Base-by-base conservation (phyloP, 2,888 invertebrate species). In the Xanthia icteritia region DNA sequence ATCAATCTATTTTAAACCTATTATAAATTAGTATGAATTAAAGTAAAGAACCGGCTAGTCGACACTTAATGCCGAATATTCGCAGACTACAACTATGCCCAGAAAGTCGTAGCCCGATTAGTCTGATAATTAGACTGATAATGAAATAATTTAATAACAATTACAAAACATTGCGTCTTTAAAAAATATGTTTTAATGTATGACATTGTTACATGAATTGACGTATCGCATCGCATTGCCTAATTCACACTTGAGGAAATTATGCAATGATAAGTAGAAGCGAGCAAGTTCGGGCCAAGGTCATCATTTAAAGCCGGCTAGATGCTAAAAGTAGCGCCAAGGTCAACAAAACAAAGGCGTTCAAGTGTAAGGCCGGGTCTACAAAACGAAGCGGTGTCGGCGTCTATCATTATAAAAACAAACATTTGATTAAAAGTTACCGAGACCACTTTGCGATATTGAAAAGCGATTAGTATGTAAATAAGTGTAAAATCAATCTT, bases 351-450 rank as follows among this genome's bases (percentile, higher is more conserved):
- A 9, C 31, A 17, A 5, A 70, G 17, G 5, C 60, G 48, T 51
- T 61, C 74, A 73, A 74, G 73, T 74, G 17, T 74, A 72, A 39
- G 48, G 74, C 27, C 48, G 6, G 13, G 20, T 48, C 51, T 48
- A 68, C n/a, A 45, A 36, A n/a, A n/a, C 36, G 8, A 20, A 39
- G 5, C 11, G 36, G 63, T 31, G 1, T n/a, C 11, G n/a, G 2
- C 17, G 27, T 31, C 13, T 8, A 23, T 45, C 9, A 63, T 45
- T 31, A 9, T 2, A 11, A 0, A 63, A 48, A n/a, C 15, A 36
- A 67, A 68, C 23, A 11, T 36, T 36, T 68, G 36, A 11, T 23
- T n/a, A 39, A 60, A 54, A 5, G 17, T n/a, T 31, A 68, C 11
- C 9, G n/a, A n/a, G 17, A 36, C 54, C 5, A 48, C 15, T 23